Conservation (phyloP, 2,113 vertebrate species). For the Dipodomys spectabilis region DNA sequence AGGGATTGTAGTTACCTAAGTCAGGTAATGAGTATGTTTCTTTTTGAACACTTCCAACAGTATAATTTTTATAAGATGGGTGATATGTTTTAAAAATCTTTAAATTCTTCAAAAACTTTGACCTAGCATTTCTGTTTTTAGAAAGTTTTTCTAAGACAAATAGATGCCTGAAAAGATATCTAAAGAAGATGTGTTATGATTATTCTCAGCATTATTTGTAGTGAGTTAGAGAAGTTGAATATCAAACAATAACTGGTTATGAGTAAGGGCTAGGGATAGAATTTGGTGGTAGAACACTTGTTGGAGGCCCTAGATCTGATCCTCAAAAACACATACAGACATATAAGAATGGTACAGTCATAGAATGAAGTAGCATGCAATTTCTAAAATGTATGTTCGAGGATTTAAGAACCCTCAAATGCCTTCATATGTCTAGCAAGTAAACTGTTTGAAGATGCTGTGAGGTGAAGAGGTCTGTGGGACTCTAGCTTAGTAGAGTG, state of each 20-base stretch:
- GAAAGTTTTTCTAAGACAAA: not conserved
- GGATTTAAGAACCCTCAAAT: not conserved
- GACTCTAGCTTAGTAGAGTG: not conserved
- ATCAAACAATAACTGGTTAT: slow-evolving; percentile 12
- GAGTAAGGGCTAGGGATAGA: not conserved
- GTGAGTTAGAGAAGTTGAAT: slow-evolving; percentile 6
- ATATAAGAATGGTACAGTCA: not conserved
- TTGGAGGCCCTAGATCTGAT: not conserved
- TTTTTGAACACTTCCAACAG: no score
- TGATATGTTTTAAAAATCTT: not conserved
- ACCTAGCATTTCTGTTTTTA: not conserved
- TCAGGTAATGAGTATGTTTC: no score
- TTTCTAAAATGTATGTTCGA: not conserved
- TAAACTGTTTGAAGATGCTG: not conserved
- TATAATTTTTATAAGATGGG: no score
- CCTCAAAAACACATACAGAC: not conserved
- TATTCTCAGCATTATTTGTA: slow-evolving; percentile 35
- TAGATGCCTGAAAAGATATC: not conserved
- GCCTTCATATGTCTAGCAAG: not conserved
- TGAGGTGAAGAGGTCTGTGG: not conserved
- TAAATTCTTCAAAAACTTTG: not conserved
- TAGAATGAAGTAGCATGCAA: not conserved
- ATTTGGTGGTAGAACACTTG: not conserved
- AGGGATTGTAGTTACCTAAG: no score
- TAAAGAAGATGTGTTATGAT: not conserved